Conservation (phyloP, 2,113 vertebrate species). For the Ammodramus savannarum region DNA sequence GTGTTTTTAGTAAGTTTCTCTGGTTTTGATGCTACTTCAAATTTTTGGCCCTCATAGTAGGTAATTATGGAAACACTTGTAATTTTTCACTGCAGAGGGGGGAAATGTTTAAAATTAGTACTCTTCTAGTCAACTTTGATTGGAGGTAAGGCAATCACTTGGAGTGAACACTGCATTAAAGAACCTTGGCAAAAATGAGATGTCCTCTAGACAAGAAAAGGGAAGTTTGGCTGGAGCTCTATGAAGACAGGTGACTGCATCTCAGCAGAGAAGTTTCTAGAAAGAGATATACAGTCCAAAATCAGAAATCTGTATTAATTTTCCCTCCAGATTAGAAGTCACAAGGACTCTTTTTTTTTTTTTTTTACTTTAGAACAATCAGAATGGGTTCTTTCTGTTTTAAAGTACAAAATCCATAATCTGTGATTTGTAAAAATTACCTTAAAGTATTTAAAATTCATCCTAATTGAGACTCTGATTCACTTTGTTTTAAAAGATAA, state of each 20-base stretch:
- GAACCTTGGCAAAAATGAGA: not conserved
- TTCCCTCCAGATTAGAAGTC: not conserved
- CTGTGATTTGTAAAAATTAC: not conserved
- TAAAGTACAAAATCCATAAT: not conserved
- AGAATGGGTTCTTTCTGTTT: not conserved
- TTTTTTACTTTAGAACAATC: not conserved
- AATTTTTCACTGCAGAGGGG: not conserved
- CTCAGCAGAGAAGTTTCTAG: not conserved
- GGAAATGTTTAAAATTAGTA: not conserved
- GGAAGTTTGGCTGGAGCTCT: not conserved
- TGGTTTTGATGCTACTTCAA: not conserved
- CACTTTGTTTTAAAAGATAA: not conserved
- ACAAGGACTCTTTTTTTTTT: not conserved
- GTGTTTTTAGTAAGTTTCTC: not conserved
- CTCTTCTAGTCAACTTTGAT: not conserved
- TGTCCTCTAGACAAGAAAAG: not conserved
- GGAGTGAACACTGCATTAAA: not conserved
- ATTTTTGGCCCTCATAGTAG: not conserved
- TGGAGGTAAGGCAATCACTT: not conserved
- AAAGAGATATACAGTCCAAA: not conserved
- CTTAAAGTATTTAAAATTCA: not conserved
- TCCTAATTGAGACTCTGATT: not conserved
- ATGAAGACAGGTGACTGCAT: accelerated
- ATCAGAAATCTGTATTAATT: not conserved
- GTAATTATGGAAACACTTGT: not conserved